Base-by-base conservation (phyloP, 2,888 invertebrate genomes). In the Cantharis lateralis region DNA sequence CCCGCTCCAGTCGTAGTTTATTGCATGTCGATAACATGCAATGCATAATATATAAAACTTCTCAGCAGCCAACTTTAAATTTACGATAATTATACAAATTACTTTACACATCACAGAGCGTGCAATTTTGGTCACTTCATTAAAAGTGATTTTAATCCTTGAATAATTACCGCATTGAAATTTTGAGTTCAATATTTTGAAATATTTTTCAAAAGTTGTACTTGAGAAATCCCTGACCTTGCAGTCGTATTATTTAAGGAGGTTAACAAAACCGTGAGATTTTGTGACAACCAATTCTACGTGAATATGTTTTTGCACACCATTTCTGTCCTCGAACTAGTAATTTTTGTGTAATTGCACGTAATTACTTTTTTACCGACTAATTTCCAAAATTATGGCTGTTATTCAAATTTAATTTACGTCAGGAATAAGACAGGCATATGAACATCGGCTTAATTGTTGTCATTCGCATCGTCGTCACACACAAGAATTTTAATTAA, bases 231-330 rank as follows among this genome's bases (percentile, higher is more conserved):
- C 75, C 75, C 71, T 75, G 75, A 75, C 75, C 75, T 75, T 72
- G 32, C 69, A 64, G 24, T 75, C 61, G 32, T 72, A 72, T 63
- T 71, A 63, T 68, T 62, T 72, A 10, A 69, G 71, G 62, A 75
- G 72, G 75, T 75, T 64, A 75, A 75, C 69, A 72, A 72, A 72
- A 75, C 75, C 75, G 75, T 75, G 75, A 72, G 75, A 75, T 63
- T 75, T 71, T 72, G 69, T 68, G 72, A 75, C 72, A 71, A 63
- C 64, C 75, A 48, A 69, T 48, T 48, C 48, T 48, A 48, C 48
- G 48, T n/a, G 48, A 48, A 48, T n/a, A 7, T 48, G 7, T 48
- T 24, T 48, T 48, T 48, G 48, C 48, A 48, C 48, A 48, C n/a
- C 48, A 13, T n/a, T 48, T 48, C 13, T 48, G 48, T n/a, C 48